A percentile compares a stretch with the other conserved stretches of the same genome.
These are phyloP conservation scores for Abscondita cerata DNA, from an alignment of 2,888 invertebrate species.

Conservation along the genomic window DNA sequence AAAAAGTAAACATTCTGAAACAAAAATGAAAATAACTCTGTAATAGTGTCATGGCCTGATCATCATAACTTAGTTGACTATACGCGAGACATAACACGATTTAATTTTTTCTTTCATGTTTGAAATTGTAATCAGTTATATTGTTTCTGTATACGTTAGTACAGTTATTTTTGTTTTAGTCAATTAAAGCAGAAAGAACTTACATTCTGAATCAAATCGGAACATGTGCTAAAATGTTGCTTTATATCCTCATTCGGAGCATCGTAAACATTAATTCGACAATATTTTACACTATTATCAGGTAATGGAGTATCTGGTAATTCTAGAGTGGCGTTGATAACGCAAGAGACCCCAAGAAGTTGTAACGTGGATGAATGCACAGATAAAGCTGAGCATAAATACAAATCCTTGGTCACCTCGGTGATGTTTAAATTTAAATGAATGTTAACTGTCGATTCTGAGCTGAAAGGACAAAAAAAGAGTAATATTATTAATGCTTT, in stretches of 20 bases:
- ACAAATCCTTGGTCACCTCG: slow-evolving; percentile 75
- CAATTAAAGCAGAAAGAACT: no score
- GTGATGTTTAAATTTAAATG: slow-evolving; percentile 60
- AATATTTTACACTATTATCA: slow-evolving; percentile 61
- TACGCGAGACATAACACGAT: no score
- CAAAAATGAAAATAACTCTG: no score
- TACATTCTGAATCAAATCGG: slow-evolving; percentile 79
- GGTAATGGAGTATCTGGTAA: slow-evolving; percentile 73
- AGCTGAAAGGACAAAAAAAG: slow-evolving; percentile 22
- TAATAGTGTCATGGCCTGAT: no score
- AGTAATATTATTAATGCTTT: background rate
- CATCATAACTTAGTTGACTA: no score
- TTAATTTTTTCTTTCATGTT: no score
- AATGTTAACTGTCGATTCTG: slow-evolving; percentile 15
- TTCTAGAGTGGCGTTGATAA: slow-evolving; percentile 85
- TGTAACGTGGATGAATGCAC: slow-evolving; percentile 72
- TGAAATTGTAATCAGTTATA: no score
- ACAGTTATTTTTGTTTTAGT: no score
- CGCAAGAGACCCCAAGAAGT: slow-evolving; percentile 73
- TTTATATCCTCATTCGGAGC: slow-evolving; percentile 75
- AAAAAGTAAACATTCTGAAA: no score
- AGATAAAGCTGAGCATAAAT: slow-evolving; percentile 81
- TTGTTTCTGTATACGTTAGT: no score
- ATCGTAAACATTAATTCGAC: slow-evolving; percentile 78
- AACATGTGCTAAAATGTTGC: slow-evolving; percentile 76